Base-by-base conservation (phyloP, 2,888 invertebrate species). In the Chouioia cunea region DNA sequence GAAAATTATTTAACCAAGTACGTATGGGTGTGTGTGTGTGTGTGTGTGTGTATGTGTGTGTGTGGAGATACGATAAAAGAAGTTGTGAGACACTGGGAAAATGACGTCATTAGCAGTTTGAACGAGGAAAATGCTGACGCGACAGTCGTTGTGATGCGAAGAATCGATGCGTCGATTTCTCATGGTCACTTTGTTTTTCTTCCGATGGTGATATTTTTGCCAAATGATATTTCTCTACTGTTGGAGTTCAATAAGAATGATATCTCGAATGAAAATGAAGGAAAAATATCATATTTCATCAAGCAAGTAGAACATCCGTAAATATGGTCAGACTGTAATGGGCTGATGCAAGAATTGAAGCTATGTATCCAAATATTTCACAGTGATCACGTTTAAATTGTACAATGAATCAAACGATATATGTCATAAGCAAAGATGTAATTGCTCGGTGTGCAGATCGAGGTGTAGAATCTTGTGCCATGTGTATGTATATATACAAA, bases 391-490 rank as follows among this genome's bases (percentile, higher is more conserved):
- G 36, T 36, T 36, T 36, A 36, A 36, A 36, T 36, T 23, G 64
- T 46, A 18, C 48, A n/a, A 16, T 18, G 46, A 20, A 44, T 44
- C 46, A 44, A 36, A 52, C 43, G 44, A 63, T 44, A 23, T 23
- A n/a, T 73, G 73, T 75, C 75, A 74, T 77, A 80, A 79, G 79
- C 78, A 78, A 80, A 78, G 77, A 77, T 76, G 75, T 79, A 77
- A 78, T 77, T 78, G 74, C 75, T 67, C 69, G 66, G 52, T 60
- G 62, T 62, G 60, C 54, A 52, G 65, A 56, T 60, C 56, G 48
- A 65, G 65, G 48, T 15, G n/a, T 15, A n/a, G 50, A 4, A 16
- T 27, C 22, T 14, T 15, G 52, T 22, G 52, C 12, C 12, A 44
- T 44, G 12, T 44, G 4, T 1, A 27, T 36, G 36, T 53, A 53